Evolutionary conservation across 2,888 invertebrate species (phyloP).

Genomic region (Platerodrilus igneus): DNA sequence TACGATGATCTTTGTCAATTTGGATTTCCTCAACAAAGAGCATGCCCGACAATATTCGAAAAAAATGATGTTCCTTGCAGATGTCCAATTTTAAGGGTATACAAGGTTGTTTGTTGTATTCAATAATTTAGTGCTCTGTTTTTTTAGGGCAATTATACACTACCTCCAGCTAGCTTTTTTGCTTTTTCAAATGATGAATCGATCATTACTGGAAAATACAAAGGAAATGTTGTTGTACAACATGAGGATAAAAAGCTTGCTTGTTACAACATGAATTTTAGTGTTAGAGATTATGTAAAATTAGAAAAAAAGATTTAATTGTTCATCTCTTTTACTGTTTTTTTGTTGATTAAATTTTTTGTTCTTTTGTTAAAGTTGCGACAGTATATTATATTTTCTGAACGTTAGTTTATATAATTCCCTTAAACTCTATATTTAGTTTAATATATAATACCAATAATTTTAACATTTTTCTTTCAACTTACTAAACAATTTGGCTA

Average conservation of each 20-base stretch:
- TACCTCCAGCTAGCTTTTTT: constrained; percentile 26
- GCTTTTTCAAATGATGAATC: constrained; percentile 16
- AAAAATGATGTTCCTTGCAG: constrained; percentile 33
- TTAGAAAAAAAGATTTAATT: too few relatives aligned
- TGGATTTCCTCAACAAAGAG: constrained; percentile 26
- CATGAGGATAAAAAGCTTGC: constrained; percentile 20
- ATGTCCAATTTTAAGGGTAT: constrained; percentile 33
- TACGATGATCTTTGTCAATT: constrained; percentile 31
- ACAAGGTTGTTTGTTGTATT: not conserved
- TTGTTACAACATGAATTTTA: constrained; percentile 30
- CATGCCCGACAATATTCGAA: constrained; percentile 28
- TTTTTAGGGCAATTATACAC: constrained; percentile 34
- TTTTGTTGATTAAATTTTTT: too few relatives aligned
- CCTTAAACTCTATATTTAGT: too few relatives aligned
- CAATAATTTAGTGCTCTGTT: not conserved
- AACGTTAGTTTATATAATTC: too few relatives aligned
- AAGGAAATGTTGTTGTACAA: constrained; percentile 23
- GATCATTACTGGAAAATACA: constrained; percentile 28
- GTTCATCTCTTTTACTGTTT: too few relatives aligned
- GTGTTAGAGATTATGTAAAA: constrained; percentile 14
- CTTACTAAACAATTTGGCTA: too few relatives aligned
- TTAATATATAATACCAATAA: too few relatives aligned
- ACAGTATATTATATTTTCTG: too few relatives aligned
- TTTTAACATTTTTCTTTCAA: too few relatives aligned
- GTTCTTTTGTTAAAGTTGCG: too few relatives aligned